Conservation (phyloP, 2,113 vertebrate genomes). For the Herpailurus yagouaroundi region DNA sequence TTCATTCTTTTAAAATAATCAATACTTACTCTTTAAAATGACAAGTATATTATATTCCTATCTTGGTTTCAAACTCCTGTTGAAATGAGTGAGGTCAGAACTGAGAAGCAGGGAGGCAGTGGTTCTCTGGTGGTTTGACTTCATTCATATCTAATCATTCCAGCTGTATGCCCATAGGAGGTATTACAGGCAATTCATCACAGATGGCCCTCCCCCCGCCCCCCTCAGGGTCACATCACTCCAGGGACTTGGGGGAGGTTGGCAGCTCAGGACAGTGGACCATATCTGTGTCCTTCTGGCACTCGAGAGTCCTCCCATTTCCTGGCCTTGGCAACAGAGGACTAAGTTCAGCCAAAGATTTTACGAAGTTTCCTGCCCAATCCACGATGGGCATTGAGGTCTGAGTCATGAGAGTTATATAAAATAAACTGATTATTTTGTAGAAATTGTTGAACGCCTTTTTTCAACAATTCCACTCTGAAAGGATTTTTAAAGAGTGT, state of each 20-base stretch:
- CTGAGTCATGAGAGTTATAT: accelerated
- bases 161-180: accelerated
- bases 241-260: accelerated
- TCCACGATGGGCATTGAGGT: not conserved
- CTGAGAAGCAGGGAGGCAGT: not conserved
- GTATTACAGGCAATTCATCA: not conserved
- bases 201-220: too few species aligned
- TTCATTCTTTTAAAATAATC: not conserved
- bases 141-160: too few species aligned
- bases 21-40: not conserved
- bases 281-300: not conserved
- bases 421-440: not conserved
- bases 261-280: too few species aligned
- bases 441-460: not conserved
- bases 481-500: not conserved
- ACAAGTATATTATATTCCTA: not conserved
- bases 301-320: accelerated
- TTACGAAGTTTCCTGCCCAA: accelerated
- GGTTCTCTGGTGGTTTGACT: not conserved
- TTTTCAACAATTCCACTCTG: not conserved
- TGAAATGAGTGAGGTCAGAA: not conserved
- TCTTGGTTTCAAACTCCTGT: not conserved
- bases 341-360: not conserved
- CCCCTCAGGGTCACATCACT: not conserved
- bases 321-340: not conserved